phyloP scores from a whole-genome alignment of 2,113 vertebrate species.

The Siniperca chuatsi region DNA sequence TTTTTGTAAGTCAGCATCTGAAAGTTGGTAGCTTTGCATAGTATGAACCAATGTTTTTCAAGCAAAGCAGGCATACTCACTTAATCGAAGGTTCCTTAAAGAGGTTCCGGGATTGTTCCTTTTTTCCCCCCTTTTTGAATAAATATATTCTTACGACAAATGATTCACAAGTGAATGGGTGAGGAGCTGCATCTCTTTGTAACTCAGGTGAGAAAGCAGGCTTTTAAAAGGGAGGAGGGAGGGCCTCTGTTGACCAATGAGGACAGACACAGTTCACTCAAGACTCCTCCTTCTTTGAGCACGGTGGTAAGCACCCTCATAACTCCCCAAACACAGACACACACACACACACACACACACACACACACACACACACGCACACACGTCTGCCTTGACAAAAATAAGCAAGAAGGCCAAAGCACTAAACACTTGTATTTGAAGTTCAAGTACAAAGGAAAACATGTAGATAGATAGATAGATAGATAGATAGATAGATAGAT shows the following conservation, averaged over 20 bases:
- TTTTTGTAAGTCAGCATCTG: not conserved
- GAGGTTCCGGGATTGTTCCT: not conserved
- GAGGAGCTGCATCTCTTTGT: slow-evolving; percentile 60
- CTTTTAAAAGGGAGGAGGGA: slow-evolving; percentile 80
- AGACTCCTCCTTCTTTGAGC: slow-evolving; percentile 31
- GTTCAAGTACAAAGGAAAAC: not conserved
- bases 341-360: slow-evolving; percentile 23
- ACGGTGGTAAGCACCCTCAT: too few relatives aligned
- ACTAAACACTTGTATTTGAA: too few relatives aligned
- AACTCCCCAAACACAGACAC: not conserved
- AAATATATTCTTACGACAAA: not conserved
- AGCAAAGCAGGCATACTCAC: slow-evolving; percentile 51
- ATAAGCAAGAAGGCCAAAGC: not conserved
- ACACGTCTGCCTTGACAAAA: not conserved
- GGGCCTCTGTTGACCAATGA: slow-evolving; percentile 78
- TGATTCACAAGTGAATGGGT: slow-evolving; percentile 2
- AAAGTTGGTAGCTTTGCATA: not conserved
- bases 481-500: not conserved
- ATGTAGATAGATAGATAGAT: not conserved
- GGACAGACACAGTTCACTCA: not conserved
- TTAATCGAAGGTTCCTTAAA: slow-evolving; percentile 31
- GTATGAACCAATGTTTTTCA: not conserved
- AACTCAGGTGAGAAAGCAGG: slow-evolving; percentile 70
- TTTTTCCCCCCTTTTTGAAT: not conserved
- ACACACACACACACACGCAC: slow-evolving; percentile 17